A percentile compares a stretch with the other conserved stretches of the same genome.
Conservation (phyloP, 2,888 invertebrate species). For the Callyntrura sp. region DNA sequence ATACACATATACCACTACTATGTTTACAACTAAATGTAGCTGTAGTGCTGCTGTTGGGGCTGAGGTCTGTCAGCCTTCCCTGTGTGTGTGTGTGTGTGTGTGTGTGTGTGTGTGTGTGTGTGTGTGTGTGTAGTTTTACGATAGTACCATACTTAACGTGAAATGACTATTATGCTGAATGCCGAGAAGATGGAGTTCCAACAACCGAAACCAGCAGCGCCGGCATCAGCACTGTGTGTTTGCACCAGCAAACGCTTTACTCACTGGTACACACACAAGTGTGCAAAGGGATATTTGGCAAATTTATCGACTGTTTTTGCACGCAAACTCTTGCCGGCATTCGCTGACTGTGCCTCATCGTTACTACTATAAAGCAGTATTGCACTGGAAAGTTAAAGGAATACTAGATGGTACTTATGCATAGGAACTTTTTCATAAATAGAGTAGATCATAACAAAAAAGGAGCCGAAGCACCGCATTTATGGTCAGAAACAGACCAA, state of each 20-base stretch:
- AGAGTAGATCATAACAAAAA: conserved; percentile 16
- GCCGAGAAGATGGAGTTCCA: conserved; percentile 13
- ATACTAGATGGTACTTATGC: neutral
- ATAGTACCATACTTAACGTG: conserved; percentile 28
- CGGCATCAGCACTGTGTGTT: neutral
- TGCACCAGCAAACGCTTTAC: no score
- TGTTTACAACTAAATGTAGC: no score
- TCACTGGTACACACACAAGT: neutral
- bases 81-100: no score
- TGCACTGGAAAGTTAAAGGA: conserved; percentile 9
- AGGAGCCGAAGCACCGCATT: neutral
- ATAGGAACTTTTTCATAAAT: no score
- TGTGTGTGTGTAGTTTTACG: neutral
- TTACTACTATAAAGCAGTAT: conserved; percentile 17
- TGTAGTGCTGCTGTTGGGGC: neutral
- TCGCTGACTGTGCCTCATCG: neutral
- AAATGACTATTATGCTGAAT: conserved; percentile 33
- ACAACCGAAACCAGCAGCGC: neutral
- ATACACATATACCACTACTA: no score
- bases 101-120: no score
- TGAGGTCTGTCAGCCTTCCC: neutral
- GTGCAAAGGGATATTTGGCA: conserved; percentile 53
- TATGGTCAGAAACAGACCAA: neutral
- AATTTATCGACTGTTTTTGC: conserved; percentile 82
- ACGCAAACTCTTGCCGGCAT: conserved; percentile 81